A percentile compares a stretch with the other conserved stretches of the same genome.
Evolutionary conservation across 2,113 vertebrate genomes (phyloP).

Genomic region (Otocyon megalotis): DNA sequence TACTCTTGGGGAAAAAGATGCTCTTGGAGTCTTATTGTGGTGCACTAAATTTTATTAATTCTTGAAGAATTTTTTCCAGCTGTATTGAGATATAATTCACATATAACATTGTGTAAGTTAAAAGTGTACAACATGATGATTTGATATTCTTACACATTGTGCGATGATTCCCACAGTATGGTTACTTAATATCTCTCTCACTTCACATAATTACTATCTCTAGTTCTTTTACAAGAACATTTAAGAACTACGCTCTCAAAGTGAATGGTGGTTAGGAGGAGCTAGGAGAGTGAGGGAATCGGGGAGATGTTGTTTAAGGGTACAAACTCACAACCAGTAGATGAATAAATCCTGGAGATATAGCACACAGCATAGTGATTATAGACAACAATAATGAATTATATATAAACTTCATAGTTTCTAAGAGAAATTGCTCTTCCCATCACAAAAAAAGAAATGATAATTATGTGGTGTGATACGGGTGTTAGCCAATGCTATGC

Average conservation of each 20-base stretch:
- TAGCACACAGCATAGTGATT: not conserved
- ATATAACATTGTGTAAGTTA: not conserved
- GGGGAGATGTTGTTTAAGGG: not conserved
- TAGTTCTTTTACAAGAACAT: not conserved
- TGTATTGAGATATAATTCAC: not conserved
- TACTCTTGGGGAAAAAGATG: not conserved
- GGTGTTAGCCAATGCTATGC: not conserved
- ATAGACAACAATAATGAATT: not conserved
- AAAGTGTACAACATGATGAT: not conserved
- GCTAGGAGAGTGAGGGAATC: not conserved
- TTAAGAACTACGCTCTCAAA: not conserved
- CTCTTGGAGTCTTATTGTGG: not conserved
- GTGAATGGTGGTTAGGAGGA: not conserved
- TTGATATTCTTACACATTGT: not conserved
- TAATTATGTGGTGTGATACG: not conserved
- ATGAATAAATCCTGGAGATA: not conserved
- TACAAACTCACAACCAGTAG: not conserved
- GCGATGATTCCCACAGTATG: not conserved
- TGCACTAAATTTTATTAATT: not conserved
- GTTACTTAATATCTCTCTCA: not conserved
- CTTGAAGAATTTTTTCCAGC: not conserved
- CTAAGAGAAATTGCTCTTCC: not conserved
- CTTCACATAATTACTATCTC: not conserved
- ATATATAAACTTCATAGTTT: not conserved
- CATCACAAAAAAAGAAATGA: not conserved